phyloP scores from a whole-genome alignment of 2,797 vertebrate genomes.

The Pangasius macronema region DNA sequence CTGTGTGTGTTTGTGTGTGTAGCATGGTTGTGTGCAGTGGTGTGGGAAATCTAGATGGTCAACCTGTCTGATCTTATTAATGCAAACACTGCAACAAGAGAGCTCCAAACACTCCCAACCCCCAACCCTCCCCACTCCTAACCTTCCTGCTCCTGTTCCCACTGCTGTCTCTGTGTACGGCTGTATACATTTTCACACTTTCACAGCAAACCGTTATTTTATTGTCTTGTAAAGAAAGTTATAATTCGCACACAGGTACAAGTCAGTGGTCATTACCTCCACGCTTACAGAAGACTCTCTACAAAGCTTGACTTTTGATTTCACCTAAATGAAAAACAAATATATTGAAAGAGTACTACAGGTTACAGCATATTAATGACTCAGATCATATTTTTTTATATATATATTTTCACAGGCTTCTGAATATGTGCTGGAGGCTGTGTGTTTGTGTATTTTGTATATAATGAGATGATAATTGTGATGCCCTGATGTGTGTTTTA shows the following conservation, averaged over 20 bases:
- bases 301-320: not conserved
- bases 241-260: not conserved
- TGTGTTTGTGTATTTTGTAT: not conserved
- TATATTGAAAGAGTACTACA: not conserved
- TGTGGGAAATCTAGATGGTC: constrained; percentile 24
- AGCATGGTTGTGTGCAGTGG: not conserved
- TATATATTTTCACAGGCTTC: not conserved
- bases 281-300: not conserved
- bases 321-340: constrained; percentile 1
- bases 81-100: constrained; percentile 32
- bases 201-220: not conserved
- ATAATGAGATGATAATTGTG: not conserved
- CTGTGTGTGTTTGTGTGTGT: not conserved
- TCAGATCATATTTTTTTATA: not conserved
- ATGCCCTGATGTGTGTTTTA: not conserved
- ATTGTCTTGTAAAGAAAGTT: not conserved
- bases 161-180: not conserved
- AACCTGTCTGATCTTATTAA: constrained; percentile 44
- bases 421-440: not conserved
- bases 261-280: not conserved
- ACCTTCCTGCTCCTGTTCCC: not conserved
- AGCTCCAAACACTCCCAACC: not conserved
- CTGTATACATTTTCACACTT: constrained; percentile 1
- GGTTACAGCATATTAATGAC: not conserved
- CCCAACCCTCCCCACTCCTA: not conserved